These are phyloP conservation scores for Thinocorus orbignyianus DNA, from an alignment of 2,113 vertebrate species.

Conservation along the genomic window DNA sequence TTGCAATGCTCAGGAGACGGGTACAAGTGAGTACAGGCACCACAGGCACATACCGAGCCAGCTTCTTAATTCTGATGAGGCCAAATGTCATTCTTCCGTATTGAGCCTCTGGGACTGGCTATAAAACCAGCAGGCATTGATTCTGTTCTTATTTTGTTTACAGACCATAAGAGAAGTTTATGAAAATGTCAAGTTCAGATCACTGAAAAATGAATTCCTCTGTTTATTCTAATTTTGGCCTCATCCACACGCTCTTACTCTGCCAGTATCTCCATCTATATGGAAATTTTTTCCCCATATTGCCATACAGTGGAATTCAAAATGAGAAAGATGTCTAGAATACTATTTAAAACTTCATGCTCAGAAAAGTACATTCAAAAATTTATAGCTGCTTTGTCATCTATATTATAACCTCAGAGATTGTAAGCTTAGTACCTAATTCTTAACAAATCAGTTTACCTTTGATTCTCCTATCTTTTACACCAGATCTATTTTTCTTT, in stretches of 20 bases:
- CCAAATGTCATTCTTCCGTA: background rate
- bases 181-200: constrained; percentile 21
- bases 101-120: background rate
- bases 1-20: background rate
- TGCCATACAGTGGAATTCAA: background rate
- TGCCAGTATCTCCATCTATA: background rate
- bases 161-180: background rate
- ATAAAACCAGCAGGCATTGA: background rate
- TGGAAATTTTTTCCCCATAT: background rate
- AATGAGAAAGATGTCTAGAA: background rate
- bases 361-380: background rate
- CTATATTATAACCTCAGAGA: background rate
- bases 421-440: background rate
- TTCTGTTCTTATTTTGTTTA: constrained; percentile 39
- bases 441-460: background rate
- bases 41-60: background rate
- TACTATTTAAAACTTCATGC: background rate
- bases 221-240: constrained; percentile 19
- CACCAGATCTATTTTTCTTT: background rate
- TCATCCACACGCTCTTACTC: background rate
- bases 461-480: background rate
- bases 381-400: background rate
- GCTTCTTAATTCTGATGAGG: background rate
- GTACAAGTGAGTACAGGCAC: background rate
- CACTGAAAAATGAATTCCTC: background rate